These are phyloP conservation scores for Sprattus sprattus DNA, from an alignment of 2,113 vertebrate species.

Conservation along the genomic window DNA sequence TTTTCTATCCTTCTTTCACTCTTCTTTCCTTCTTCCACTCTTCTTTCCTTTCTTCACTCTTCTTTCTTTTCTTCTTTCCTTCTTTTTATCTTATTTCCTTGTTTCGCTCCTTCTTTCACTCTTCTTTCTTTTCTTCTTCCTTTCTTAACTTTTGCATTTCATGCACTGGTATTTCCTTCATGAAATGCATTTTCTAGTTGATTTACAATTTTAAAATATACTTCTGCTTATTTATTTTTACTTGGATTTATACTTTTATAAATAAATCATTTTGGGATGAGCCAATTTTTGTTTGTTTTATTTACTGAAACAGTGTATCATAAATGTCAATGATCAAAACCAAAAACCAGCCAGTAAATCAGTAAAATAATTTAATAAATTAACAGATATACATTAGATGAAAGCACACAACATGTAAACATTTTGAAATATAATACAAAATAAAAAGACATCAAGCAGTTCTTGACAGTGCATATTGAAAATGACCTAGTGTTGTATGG, in stretches of 20 bases:
- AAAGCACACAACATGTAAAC: constrained; percentile 44
- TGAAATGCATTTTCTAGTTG: no score
- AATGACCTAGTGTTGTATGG: constrained; percentile 34
- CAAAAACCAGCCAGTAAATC: not conserved
- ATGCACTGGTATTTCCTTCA: no score
- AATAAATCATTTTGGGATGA: not conserved
- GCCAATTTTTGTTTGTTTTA: not conserved
- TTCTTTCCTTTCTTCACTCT: no score
- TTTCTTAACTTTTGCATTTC: no score
- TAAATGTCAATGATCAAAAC: not conserved
- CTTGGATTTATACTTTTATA: not conserved
- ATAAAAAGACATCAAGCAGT: constrained; percentile 3
- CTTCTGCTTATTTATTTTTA: not conserved
- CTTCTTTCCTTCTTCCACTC: no score
- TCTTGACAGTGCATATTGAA: not conserved
- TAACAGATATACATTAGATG: constrained; percentile 30
- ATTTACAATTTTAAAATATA: not conserved
- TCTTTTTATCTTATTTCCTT: no score
- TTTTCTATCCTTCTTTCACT: no score
- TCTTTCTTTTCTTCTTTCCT: no score
- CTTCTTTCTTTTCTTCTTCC: no score
- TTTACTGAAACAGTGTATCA: constrained; percentile 32
- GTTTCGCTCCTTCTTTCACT: no score
- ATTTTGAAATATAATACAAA: constrained; percentile 36
- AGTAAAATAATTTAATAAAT: constrained; percentile 54